These are phyloP conservation scores for Bradynema listronoti DNA, from an alignment of 1,140 invertebrate genomes.

Conservation along the genomic window DNA sequence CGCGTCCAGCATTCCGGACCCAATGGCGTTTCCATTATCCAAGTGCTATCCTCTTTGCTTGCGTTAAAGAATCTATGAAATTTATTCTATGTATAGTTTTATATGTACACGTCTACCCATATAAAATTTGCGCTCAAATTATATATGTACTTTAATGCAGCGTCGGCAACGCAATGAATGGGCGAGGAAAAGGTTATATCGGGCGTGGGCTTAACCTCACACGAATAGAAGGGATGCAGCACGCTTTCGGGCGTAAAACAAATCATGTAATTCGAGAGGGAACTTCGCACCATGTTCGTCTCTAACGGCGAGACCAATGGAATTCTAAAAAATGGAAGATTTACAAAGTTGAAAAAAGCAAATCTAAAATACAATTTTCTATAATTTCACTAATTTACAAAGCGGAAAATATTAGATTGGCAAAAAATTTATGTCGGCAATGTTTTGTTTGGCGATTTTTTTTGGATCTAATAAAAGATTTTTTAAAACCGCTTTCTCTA, in stretches of 20 bases:
- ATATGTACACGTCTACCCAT: not conserved
- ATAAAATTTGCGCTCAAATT: not conserved
- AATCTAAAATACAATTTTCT: too few relatives aligned
- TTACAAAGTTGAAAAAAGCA: too few relatives aligned
- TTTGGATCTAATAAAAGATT: too few relatives aligned
- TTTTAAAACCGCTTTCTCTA: too few relatives aligned
- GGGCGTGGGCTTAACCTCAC: conserved; percentile 31
- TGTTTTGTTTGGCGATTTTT: too few relatives aligned
- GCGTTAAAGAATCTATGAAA: conserved; percentile 34
- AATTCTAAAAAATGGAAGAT: conserved; percentile 35
- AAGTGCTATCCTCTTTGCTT: conserved; percentile 20
- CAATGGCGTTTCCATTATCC: conserved; percentile 33
- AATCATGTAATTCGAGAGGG: conserved; percentile 50
- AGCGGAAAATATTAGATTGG: too few relatives aligned
- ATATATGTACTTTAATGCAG: conserved; percentile 44
- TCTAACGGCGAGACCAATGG: conserved; percentile 44
- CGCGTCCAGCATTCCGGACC: conserved; percentile 44
- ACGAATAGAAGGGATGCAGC: conserved; percentile 54
- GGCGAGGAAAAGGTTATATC: conserved; percentile 31
- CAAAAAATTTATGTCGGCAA: too few relatives aligned
- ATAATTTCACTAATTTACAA: too few relatives aligned
- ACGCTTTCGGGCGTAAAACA: conserved; percentile 56
- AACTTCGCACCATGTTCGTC: conserved; percentile 24
- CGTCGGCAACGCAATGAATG: conserved; percentile 46
- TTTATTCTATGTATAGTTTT: too few relatives aligned